These are phyloP conservation scores for Microcebus murinus DNA, from an alignment of 2,113 vertebrate genomes.

Conservation along the genomic window DNA sequence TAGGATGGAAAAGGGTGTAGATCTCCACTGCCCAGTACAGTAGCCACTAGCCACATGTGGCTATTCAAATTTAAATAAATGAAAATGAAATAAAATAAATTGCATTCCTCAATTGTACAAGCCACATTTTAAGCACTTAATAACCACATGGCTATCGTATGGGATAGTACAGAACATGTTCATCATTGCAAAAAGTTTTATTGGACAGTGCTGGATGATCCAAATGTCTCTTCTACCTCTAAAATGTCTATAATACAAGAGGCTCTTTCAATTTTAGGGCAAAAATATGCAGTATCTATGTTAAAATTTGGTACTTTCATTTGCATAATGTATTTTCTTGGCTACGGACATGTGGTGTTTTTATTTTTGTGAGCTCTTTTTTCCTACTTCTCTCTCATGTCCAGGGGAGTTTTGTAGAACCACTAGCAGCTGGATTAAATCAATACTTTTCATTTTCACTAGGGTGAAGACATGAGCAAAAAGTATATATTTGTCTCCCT, in stretches of 20 bases:
- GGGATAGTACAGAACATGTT: not conserved
- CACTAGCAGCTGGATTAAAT: constrained; percentile 30
- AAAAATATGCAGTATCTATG: not conserved
- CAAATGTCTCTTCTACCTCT: not conserved
- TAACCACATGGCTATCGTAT: not conserved
- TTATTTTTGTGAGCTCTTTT: constrained; percentile 48
- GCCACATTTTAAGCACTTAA: not conserved
- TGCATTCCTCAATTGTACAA: not conserved
- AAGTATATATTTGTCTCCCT: constrained; percentile 23
- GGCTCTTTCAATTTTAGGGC: not conserved
- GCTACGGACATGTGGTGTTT: not conserved
- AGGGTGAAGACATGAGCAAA: not conserved
- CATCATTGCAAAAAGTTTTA: not conserved
- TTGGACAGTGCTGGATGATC: not conserved
- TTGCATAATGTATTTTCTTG: constrained; percentile 47
- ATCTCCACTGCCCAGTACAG: not conserved
- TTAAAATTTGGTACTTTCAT: not conserved
- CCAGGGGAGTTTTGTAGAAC: constrained; percentile 20
- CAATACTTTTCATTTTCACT: constrained; percentile 54
- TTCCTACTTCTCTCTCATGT: not conserved
- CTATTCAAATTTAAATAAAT: constrained; percentile 44
- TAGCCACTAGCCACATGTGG: not conserved
- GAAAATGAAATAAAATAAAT: constrained; percentile 30
- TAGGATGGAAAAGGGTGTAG: not conserved
- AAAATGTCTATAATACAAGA: not conserved